phyloP scores from a whole-genome alignment of 2,888 invertebrate species.

The Parnassius smintheus region DNA sequence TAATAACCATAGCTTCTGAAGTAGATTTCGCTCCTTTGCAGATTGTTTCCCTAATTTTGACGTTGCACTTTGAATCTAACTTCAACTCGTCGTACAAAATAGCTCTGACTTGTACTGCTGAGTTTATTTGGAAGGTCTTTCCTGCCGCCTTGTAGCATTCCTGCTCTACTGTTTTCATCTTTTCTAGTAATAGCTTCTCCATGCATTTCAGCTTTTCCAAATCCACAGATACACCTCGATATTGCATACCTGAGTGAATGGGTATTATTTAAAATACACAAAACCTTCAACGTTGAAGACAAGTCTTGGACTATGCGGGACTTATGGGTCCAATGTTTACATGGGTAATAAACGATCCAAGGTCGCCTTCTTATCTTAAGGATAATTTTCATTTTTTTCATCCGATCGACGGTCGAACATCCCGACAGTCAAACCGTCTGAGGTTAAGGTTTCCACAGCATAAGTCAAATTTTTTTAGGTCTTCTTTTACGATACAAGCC shows the following conservation, averaged over 20 bases:
- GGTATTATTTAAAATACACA: too few relatives aligned
- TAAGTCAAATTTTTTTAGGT: too few relatives aligned
- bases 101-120: constrained; percentile 61
- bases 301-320: too few relatives aligned
- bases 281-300: too few relatives aligned
- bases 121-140: constrained; percentile 63
- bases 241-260: constrained; percentile 60
- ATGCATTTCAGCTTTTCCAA: constrained; percentile 53
- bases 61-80: constrained; percentile 57
- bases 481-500: too few relatives aligned
- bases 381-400: too few relatives aligned
- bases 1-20: constrained; percentile 64
- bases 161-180: constrained; percentile 53
- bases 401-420: too few relatives aligned
- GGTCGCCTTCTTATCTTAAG: too few relatives aligned
- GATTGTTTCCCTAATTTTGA: constrained; percentile 60
- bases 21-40: constrained; percentile 67
- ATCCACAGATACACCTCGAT: constrained; percentile 58
- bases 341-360: too few relatives aligned
- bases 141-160: constrained; percentile 64
- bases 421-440: too few relatives aligned
- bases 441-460: too few relatives aligned
- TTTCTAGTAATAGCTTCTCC: constrained; percentile 49
- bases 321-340: too few relatives aligned
- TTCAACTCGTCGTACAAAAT: constrained; percentile 71